Evolutionary conservation across 1,140 invertebrate species (phyloP), one percentile per base, ranked within the genome.

Genomic region (Drosophila parvula): DNA sequence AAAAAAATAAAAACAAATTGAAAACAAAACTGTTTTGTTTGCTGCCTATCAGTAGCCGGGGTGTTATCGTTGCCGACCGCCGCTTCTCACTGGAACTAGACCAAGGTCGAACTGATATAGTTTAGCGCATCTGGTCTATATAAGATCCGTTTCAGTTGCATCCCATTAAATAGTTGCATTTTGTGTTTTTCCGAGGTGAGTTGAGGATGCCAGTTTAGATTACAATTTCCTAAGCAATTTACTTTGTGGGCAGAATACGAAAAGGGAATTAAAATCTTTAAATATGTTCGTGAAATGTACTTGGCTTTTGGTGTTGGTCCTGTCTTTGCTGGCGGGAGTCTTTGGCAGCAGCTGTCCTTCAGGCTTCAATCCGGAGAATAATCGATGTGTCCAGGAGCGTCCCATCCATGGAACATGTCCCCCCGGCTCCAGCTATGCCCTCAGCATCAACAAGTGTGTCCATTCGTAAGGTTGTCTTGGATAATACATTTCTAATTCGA

Each of bases 351-450:
- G 65, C 67, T 91, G 90, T 45, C 90, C 90, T 34, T 41, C 68
- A 6, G 82, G 82, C 6, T 91, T 75, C 47, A 79, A 34, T 61
- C 30, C 56, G n/a, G 86, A 79, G 27, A 65, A 57, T n/a, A 78
- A 41, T 56, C 62, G 62, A 6, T 91, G 90, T 41, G 61, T 79
- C 7, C 63, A 74, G 22, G 69, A 78, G 8, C 81, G 90, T 12
- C 90, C 90, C 3, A 47, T 91, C 14, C 90, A 90, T 48, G 90
- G 90, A 32, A 71, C 77, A 40, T 91, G 90, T 36, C 78, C 90
- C 14, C 53, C 78, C 3, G 73, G 78, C n/a, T 91, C 86, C 7
- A 64, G 56, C 53, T 91, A 81, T 32, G 51, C 81, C 40, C 36
- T 85, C 10, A 74, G 43, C 41, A 71, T 90, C 12, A 90, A 90